These are phyloP conservation scores for Hemibagrus guttatus DNA, from an alignment of 2,797 vertebrate genomes.

Conservation along the genomic window DNA sequence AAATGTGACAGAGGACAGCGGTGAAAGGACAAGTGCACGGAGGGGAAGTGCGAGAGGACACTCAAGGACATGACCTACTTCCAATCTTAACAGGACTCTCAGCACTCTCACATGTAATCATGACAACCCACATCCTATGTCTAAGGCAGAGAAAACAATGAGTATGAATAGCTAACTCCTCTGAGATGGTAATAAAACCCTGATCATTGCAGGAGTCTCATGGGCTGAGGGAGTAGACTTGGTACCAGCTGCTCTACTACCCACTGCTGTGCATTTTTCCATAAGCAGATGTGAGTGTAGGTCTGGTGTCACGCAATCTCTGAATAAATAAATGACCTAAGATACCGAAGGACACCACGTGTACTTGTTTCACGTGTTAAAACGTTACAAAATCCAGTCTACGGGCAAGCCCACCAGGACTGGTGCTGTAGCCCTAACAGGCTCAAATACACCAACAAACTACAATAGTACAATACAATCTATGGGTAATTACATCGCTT, in stretches of 20 bases:
- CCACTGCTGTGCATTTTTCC: slow-evolving; percentile 15
- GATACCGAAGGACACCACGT: slow-evolving; percentile 3
- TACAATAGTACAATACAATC: neutral
- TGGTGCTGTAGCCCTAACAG: neutral
- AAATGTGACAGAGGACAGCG: neutral
- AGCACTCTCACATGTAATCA: neutral
- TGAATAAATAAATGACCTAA: neutral
- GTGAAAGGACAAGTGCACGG: neutral
- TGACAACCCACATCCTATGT: slow-evolving; percentile 39
- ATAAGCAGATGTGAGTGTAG: slow-evolving; percentile 1
- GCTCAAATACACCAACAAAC: neutral
- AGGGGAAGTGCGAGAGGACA: slow-evolving; percentile 28
- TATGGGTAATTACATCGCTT: no score
- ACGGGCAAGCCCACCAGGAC: neutral
- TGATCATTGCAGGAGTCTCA: neutral
- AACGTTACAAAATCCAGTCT: neutral
- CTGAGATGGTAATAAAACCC: neutral
- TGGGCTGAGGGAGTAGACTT: slow-evolving; percentile 25
- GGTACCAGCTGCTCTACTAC: slow-evolving; percentile 26
- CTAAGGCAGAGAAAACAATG: neutral
- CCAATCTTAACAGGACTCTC: slow-evolving; percentile 29
- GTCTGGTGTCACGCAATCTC: neutral
- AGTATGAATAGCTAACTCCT: neutral
- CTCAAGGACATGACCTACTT: slow-evolving; percentile 46
- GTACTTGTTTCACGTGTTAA: neutral